Evolutionary conservation across 2,888 invertebrate genomes (phyloP), one percentile per base, ranked within the genome.

Genomic region (Meteorus colon): DNA sequence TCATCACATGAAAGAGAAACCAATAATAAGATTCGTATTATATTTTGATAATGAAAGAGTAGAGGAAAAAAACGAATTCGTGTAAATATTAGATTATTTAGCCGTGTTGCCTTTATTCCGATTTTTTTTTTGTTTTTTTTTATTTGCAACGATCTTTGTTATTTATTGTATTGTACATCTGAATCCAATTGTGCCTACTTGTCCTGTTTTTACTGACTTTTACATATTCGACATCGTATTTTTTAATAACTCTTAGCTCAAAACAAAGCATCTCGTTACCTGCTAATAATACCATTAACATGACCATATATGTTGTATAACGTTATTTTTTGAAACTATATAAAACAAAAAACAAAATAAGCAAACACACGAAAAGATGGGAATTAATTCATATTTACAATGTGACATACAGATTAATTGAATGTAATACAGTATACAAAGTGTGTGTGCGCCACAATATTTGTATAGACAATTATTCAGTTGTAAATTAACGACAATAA

Each of bases 41-140:
- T 89, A 88, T 89, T 89, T 89, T 88, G 88, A 87, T 89, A 89
- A 75, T 70, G 34, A 75, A 59, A 75, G 69, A 51, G 45, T 60
- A 14, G 63, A 65, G 51, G 37, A 63, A 65, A 75, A 37, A 65
- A 41, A 71, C 37, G 60, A 87, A 86, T 85, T 88, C 87, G 87
- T 89, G 89, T 89, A 89, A 89, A 89, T 89, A 89, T 84, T 89
- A 89, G 89, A 84, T 86, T 86, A 82, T 79, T 84, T 84, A 84
- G 83, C 82, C 81, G 84, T 86, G 84, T 87, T 88, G 87, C 84
- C 83, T 84, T 78, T 82, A 84, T 84, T 86, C 84, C 83, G 83
- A 84, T 84, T 77, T 62, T 75, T 75, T 77, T 79, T 19, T 55
- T 55, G n/a, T 55, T 55, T 55, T 55, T 55, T 55, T 55, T 55